Conservation (phyloP, 2,888 invertebrate genomes). For the Chesias legatella region DNA sequence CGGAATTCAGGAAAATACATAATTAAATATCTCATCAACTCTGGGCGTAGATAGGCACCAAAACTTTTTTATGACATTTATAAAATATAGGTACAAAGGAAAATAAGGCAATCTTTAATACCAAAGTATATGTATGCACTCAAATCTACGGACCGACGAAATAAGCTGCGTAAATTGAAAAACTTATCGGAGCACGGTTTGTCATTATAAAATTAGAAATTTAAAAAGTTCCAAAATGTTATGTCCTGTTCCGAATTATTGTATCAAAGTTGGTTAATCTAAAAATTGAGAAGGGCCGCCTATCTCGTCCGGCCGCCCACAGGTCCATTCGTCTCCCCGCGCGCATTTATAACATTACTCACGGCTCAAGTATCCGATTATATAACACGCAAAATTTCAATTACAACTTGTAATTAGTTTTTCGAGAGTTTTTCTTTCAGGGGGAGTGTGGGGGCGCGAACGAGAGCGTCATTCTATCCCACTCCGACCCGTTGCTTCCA, state of each 20-base stretch:
- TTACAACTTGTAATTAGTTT: slow-evolving; percentile 82
- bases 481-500: slow-evolving; percentile 50
- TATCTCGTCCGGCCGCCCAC: slow-evolving; percentile 55
- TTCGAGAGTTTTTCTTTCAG: slow-evolving; percentile 81
- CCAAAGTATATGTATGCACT: too few species aligned
- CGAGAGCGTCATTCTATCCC: slow-evolving; percentile 43
- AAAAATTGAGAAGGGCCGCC: slow-evolving; percentile 57
- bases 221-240: slow-evolving; percentile 40
- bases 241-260: slow-evolving; percentile 52
- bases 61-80: too few species aligned
- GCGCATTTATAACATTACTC: slow-evolving; percentile 79
- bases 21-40: too few species aligned
- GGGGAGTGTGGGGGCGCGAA: slow-evolving; percentile 61
- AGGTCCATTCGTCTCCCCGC: slow-evolving; percentile 72
- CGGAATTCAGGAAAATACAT: too few species aligned
- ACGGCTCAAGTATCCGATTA: slow-evolving; percentile 81
- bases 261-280: slow-evolving; percentile 62
- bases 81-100: too few species aligned
- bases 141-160: slow-evolving; percentile 17
- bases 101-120: too few species aligned
- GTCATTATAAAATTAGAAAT: slow-evolving; percentile 33
- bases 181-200: slow-evolving; percentile 26
- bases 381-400: slow-evolving; percentile 82
- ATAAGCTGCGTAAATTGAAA: slow-evolving; percentile 25
- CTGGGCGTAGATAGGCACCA: too few species aligned